A percentile compares a stretch with the other conserved stretches of the same genome.
phyloP scores from a whole-genome alignment of 2,113 vertebrate genomes.

The Chrysochloris asiatica region DNA sequence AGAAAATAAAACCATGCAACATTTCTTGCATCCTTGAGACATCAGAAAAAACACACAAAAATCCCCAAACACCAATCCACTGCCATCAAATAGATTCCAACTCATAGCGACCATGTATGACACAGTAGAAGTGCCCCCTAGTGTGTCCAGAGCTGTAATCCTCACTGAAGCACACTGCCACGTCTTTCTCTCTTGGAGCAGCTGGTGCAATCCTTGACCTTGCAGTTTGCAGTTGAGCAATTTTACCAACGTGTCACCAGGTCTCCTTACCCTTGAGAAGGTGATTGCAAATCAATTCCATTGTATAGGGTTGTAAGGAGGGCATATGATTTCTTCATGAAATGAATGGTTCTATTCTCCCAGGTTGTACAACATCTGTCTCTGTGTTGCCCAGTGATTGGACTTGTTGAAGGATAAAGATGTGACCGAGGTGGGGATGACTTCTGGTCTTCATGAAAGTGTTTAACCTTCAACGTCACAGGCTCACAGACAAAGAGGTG shows the following conservation, averaged over 20 bases:
- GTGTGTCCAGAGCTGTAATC: too few species aligned
- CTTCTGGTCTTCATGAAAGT: background rate
- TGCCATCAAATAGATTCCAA: too few species aligned
- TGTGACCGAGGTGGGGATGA: background rate
- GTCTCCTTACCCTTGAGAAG: background rate
- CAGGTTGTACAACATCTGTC: background rate
- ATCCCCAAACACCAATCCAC: too few species aligned
- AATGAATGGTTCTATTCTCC: background rate
- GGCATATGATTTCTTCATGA: background rate
- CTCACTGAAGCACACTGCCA: too few species aligned
- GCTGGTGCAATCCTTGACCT: too few species aligned
- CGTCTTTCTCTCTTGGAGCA: too few species aligned
- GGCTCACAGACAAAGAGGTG: fast-evolving
- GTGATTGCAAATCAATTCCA: constrained; percentile 20
- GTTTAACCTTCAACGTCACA: background rate
- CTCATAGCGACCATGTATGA: too few species aligned
- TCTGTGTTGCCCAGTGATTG: background rate
- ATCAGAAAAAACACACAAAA: background rate
- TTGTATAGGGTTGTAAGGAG: background rate
- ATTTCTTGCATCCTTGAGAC: background rate
- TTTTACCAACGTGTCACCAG: too few species aligned
- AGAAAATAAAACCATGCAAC: constrained; percentile 41
- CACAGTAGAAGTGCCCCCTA: too few species aligned
- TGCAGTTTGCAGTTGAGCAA: too few species aligned
- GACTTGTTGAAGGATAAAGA: background rate